A percentile compares a stretch with the other conserved stretches of the same genome.
phyloP scores from a whole-genome alignment of 2,888 invertebrate species.

The Spodoptera exigua region DNA sequence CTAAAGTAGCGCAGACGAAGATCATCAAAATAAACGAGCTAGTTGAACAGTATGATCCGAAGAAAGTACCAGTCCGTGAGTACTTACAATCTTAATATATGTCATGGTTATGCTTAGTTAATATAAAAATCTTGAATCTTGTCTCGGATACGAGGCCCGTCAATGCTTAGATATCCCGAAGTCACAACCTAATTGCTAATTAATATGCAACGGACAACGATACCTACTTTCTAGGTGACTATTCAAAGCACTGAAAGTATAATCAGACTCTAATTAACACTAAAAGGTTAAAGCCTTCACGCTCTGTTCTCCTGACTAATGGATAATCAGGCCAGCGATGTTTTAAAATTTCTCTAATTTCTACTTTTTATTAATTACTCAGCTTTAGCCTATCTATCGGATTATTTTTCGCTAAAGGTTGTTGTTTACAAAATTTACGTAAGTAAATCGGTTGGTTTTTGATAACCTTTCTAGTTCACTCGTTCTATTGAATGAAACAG shows the following conservation, averaged over 20 bases:
- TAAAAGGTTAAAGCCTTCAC: conserved; percentile 40
- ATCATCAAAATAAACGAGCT: conserved; percentile 92
- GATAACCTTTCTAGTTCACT: conserved; percentile 39
- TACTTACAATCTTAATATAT: too few species aligned
- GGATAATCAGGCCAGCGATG: conserved; percentile 30
- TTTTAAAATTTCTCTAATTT: conserved; percentile 41
- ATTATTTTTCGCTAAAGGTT: conserved; percentile 3
- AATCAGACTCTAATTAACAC: conserved; percentile 45
- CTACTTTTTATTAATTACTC: conserved; percentile 3
- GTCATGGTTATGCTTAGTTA: conserved; percentile 4
- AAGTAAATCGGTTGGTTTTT: not conserved
- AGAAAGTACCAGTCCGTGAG: conserved; percentile 98
- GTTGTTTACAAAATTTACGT: conserved; percentile 22
- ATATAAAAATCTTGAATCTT: conserved; percentile 3
- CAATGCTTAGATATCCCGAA: conserved; percentile 35
- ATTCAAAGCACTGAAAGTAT: conserved; percentile 26
- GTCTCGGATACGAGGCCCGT: conserved; percentile 11
- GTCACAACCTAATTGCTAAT: conserved; percentile 47
- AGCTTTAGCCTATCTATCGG: not conserved
- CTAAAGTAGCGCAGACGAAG: conserved; percentile 91
- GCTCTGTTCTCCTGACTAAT: conserved; percentile 29
- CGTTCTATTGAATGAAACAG: conserved; percentile 42
- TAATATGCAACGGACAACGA: conserved; percentile 44
- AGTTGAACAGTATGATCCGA: conserved; percentile 94
- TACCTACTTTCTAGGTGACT: conserved; percentile 37